Base-by-base conservation (phyloP, 2,888 invertebrate species). In the Maniola hyperantus region DNA sequence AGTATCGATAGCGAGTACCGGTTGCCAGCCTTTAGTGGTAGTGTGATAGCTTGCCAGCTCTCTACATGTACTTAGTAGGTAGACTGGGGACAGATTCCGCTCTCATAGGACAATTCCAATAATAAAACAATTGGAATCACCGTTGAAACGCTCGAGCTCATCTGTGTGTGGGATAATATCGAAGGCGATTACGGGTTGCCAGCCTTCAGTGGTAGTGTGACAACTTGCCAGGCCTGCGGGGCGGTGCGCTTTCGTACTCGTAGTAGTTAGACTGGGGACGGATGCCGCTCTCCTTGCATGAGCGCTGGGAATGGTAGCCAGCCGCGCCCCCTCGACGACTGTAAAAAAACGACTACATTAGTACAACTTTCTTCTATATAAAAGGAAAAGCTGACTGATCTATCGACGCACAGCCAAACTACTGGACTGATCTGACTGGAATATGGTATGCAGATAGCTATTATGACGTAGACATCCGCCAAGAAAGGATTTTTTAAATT, bases 201-300 rank as follows among this genome's bases (percentile, higher is more conserved):
- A 11, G 44, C 0, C 8, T 20, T 85, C 80, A 94, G 84, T 91
- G 92, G 79, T 89, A 93, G 73, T 93, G 93, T 33, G 95, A 88
- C 5, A 91, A 86, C 68, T 91, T 91, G 57, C 90, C 91, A 0
- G 91, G 88, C 11, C 89, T 73, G 13, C 91, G 72, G 13, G 89
- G 89, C 44, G 96, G 96, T 42, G 96, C 95, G 73, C 94, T 96
- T 84, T 97, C 97, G 85, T 97, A 97, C 85, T 97, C 97, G 85
- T 96, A 97, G 87, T 95, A 97, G 87, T 96, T 97, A 69, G 97
- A 97, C 70, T 95, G 95, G 6, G 97, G 97, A 18, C 97, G 93
- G 92, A 86, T 76, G 85, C 86, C 77, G 86, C 85, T 82, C 66
- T 90, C 91, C 71, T 93, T 93, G 79, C 93, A 92, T 77, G 94